Conservation (phyloP, 2,113 vertebrate species). For the Mandrillus leucophaeus region DNA sequence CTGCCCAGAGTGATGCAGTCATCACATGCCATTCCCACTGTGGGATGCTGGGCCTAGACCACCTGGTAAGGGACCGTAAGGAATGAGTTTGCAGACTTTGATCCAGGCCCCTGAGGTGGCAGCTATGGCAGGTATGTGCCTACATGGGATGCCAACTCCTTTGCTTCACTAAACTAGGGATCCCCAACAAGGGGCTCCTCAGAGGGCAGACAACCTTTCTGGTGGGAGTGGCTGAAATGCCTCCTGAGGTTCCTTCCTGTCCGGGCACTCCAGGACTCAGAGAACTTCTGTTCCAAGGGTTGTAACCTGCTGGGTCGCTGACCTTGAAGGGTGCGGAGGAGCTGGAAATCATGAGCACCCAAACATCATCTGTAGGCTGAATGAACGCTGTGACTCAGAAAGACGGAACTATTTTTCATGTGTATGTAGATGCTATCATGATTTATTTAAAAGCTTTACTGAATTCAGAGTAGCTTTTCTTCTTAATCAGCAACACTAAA, state of each 20-base stretch:
- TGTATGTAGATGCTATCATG: not conserved
- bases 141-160: not conserved
- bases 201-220: not conserved
- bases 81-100: not conserved
- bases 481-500: not conserved
- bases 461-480: slow-evolving; percentile 43
- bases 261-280: not conserved
- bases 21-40: fast-evolving
- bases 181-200: not conserved
- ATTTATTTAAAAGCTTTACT: slow-evolving; percentile 55
- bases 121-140: not conserved
- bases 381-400: not conserved
- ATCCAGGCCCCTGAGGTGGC: not conserved
- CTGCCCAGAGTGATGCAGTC: not conserved
- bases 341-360: not conserved
- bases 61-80: not conserved
- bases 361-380: not conserved
- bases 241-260: not conserved
- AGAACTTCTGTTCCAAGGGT: not conserved
- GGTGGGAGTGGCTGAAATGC: not conserved
- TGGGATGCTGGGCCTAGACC: not conserved
- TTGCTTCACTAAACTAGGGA: not conserved
- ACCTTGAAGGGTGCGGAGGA: not conserved
- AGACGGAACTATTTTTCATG: not conserved
- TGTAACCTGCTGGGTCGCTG: not conserved